phyloP scores from a whole-genome alignment of 2,888 invertebrate genomes.

The Drosophila percnosoma region DNA sequence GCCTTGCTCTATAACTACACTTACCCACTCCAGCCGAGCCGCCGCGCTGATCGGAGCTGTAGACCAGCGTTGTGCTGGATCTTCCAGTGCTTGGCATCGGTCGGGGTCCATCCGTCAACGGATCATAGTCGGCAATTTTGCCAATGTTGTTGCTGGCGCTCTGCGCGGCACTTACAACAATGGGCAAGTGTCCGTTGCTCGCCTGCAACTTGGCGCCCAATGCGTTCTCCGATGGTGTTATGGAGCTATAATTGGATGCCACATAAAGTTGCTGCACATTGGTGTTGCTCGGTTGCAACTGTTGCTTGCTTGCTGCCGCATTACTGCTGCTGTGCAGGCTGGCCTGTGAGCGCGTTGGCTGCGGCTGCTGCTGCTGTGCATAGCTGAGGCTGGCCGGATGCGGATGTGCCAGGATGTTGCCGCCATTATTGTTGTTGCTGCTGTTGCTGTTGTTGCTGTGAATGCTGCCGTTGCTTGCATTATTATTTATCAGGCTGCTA shows the following conservation, averaged over 20 bases:
- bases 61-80: slow-evolving; percentile 93
- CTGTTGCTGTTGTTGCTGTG: slow-evolving; percentile 49
- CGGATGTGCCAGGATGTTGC: slow-evolving; percentile 38
- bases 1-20: slow-evolving; percentile 51
- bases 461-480: slow-evolving; percentile 57
- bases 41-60: slow-evolving; percentile 90
- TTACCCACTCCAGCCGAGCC: slow-evolving; percentile 88
- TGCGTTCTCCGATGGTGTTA: slow-evolving; percentile 71
- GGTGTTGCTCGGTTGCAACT: slow-evolving; percentile 54
- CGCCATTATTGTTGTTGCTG: slow-evolving; percentile 57
- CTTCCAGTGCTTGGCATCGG: slow-evolving; percentile 90
- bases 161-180: slow-evolving; percentile 31
- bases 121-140: slow-evolving; percentile 93
- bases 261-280: slow-evolving; percentile 76
- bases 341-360: slow-evolving; percentile 35
- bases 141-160: slow-evolving; percentile 86
- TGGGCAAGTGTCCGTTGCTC: slow-evolving; percentile 64
- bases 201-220: slow-evolving; percentile 52
- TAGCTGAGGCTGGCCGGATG: slow-evolving; percentile 54
- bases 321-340: slow-evolving; percentile 60
- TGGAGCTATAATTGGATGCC: slow-evolving; percentile 68
- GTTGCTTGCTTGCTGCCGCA: slow-evolving; percentile 51
- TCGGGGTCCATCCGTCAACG: slow-evolving; percentile 89
- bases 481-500: slow-evolving; percentile 50
- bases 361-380: slow-evolving; percentile 33